Evolutionary conservation across 2,113 vertebrate genomes (phyloP), one percentile per base, ranked within the genome.

Genomic region (Ellobius talpinus): DNA sequence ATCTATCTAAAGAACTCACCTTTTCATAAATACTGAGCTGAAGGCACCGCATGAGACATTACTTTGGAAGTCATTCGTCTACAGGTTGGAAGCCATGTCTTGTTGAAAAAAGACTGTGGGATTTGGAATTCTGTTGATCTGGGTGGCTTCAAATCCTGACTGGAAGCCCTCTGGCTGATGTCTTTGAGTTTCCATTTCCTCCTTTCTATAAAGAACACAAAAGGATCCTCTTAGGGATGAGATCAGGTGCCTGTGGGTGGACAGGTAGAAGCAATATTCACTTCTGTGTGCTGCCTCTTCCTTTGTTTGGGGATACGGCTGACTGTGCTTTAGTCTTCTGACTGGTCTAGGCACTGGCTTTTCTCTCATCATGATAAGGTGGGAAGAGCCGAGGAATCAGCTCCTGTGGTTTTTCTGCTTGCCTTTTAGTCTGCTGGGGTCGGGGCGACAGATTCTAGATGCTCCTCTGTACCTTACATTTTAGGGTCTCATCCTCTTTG

Each of bases 401-500:
- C 7, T 11, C 13, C 17, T 9, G 12, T 81, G 21, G 63, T n/a
- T 79, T 70, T 17, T 55, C 39, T 61, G 88, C 26, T 7, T 7
- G 72, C 87, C 63, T 84, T 55, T 63, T 7, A 74, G 13, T 77
- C 97, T 87, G 17, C 50, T 63, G 47, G 31, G 29, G 88, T 61
- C 93, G 96, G 94, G 97, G 84, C 97, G 97, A 97, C 21, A 1
- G 97, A 96, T 95, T 94, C 87, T 79, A 36, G 89, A 79, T 89
- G 88, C 91, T 96, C 85, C 97, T 47, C 91, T 97, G 93, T 7
- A 87, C 88, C 89, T 77, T 39, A 58, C 78, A 36, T 86, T 70
- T 50, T 73, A 42, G 39, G 84, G 73, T 98, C 87, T 96, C 97
- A 70, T 96, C 97, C 94, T 95, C 96, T 85, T 98, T 96, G 91